These are phyloP conservation scores for Sternotherus odoratus DNA, from an alignment of 2,797 vertebrate species.

Conservation along the genomic window DNA sequence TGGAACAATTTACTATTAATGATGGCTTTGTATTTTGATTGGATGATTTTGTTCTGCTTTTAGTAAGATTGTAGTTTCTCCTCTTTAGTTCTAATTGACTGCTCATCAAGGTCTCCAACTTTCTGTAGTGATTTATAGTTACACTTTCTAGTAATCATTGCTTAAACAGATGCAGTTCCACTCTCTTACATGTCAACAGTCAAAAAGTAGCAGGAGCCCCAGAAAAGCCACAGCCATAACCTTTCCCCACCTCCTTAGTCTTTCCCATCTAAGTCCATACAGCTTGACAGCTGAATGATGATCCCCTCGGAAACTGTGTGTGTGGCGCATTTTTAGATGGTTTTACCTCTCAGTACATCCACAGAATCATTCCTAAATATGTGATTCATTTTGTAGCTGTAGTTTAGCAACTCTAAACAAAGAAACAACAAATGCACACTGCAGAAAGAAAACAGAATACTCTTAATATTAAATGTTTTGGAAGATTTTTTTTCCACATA, in stretches of 20 bases:
- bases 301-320: neutral
- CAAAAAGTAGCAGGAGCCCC: conserved; percentile 15
- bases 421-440: neutral
- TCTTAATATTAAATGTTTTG: conserved; percentile 14
- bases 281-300: neutral
- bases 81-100: conserved; percentile 13
- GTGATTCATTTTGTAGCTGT: neutral
- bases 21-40: conserved; percentile 3
- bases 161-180: conserved; percentile 11
- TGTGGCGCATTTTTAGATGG: neutral
- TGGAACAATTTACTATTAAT: neutral
- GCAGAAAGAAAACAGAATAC: conserved; percentile 27
- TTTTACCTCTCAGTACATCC: neutral
- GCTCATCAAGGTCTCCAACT: neutral
- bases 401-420: neutral
- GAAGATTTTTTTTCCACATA: neutral
- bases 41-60: conserved; percentile 8
- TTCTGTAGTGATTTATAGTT: conserved; percentile 57
- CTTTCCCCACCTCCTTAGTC: neutral
- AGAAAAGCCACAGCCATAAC: neutral
- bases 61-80: conserved; percentile 4
- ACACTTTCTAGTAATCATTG: conserved; percentile 19
- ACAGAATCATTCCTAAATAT: neutral
- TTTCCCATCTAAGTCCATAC: neutral
- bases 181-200: conserved; percentile 24